Percentiles rank a stretch among this genome's conserved stretches.
Evolutionary conservation across 2,113 vertebrate genomes (phyloP).

Genomic region (Rhynchopsitta pachyrhyncha): DNA sequence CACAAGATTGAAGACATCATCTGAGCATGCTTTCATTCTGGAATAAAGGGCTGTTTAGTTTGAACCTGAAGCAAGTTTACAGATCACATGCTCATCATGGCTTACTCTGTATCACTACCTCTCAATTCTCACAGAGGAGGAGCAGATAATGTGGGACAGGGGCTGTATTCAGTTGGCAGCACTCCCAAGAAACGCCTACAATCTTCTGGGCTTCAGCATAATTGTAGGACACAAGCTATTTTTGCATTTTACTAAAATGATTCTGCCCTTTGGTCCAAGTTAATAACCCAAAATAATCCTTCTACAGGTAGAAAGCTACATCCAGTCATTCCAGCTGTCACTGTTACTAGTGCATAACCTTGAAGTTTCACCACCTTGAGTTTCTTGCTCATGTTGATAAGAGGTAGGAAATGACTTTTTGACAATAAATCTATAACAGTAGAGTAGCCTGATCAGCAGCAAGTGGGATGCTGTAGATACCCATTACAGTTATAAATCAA

Average conservation of each 20-base stretch:
- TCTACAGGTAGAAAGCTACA: background rate
- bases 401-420: background rate
- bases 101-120: background rate
- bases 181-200: constrained; percentile 22
- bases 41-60: background rate
- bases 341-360: background rate
- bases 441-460: background rate
- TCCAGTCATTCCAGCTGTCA: background rate
- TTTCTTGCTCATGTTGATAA: background rate
- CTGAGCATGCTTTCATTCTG: background rate
- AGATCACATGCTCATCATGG: background rate
- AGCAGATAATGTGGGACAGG: background rate
- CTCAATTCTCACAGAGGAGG: background rate
- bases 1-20: background rate
- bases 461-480: background rate
- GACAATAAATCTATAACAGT: background rate
- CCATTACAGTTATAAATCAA: background rate
- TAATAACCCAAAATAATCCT: background rate
- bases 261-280: background rate
- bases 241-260: background rate
- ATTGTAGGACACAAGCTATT: background rate
- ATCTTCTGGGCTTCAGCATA: background rate
- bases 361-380: background rate
- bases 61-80: background rate
- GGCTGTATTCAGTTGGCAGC: constrained; percentile 1